Base-by-base conservation (phyloP, 2,888 invertebrate species). In the Aphrophora alni region DNA sequence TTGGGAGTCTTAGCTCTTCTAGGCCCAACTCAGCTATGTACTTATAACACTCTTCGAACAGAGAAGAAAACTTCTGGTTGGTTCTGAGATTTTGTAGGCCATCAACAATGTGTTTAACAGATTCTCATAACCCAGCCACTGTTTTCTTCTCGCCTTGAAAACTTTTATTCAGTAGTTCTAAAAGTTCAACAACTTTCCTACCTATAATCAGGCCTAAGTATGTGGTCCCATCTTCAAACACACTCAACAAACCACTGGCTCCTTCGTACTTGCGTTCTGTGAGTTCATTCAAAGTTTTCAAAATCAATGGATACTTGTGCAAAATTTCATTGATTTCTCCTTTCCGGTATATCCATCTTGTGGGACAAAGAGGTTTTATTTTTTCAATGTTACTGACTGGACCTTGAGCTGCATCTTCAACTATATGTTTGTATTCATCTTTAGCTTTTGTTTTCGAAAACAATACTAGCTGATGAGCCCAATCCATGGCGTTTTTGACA, bases 311-410 rank as follows among this genome's bases (percentile, higher is more conserved):
- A 71, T 71, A 71, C 4, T 71, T 25, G 25, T 25, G 8, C 21
- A 71, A 21, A 25, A 71, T 71, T 71, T 71, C 3, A 71, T 71
- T 25, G 26, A 71, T 71, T 71, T 71, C 10, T 24, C 5, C 26
- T 25, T 24, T 7, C 71, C 17, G 3, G 33, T 71, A 71, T 1
- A 71, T 7, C 71, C 71, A 71, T 25, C 71, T 21, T 71, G 71
- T 71, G 25, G 71, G 26, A 71, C 71, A 71, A 8, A 71, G 25
- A 71, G 71, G 71, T 25, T 71, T 71, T 71, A 71, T 71, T 71
- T 71, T n/a, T 71, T 7, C 71, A 5, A 71, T 71, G 71, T 25
- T 71, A 71, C 71, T 24, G 3, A 71, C 25, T 5, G 71, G 71
- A 12, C 71, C 71, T 71, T 71, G 2, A 7, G 25, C 8, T 25